Conservation (phyloP, 2,888 invertebrate genomes). For the Nephrotoma appendiculata region DNA sequence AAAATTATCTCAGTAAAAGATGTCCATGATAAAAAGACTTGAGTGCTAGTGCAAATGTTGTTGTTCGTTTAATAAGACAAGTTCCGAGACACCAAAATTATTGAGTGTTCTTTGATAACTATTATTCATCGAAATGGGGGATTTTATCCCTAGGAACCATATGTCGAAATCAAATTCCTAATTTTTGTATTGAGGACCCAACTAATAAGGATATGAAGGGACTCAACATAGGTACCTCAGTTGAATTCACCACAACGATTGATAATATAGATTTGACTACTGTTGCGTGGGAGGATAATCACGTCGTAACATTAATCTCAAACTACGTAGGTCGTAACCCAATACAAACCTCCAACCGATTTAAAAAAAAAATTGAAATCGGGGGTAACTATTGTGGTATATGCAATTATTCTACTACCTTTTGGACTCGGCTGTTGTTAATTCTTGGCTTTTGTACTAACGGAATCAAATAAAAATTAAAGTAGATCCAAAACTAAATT, state of each 20-base stretch:
- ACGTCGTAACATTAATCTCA: not conserved
- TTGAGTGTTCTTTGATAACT: not conserved
- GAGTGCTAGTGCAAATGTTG: conserved; percentile 14
- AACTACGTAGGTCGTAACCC: not conserved
- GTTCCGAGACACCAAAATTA: conserved; percentile 8
- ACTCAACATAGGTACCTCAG: not conserved
- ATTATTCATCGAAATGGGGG: not conserved
- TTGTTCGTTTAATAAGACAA: conserved; percentile 11
- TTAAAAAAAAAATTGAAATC: not conserved
- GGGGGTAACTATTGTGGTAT: not conserved
- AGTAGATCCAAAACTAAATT: not conserved
- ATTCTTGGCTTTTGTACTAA: not conserved
- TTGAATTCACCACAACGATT: not conserved
- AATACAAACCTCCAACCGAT: not conserved
- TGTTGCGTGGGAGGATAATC: not conserved
- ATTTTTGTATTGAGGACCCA: no score
- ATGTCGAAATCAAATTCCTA: not conserved
- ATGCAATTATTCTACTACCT: no score
- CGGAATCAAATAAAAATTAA: no score
- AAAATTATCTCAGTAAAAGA: conserved; percentile 8
- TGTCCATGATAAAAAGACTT: conserved; percentile 12
- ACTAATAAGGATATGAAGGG: not conserved
- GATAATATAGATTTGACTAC: not conserved
- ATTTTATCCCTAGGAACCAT: not conserved
- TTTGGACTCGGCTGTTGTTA: no score